These are phyloP conservation scores for Caradrina clavipalpis DNA, from an alignment of 2,888 invertebrate genomes.

Conservation along the genomic window DNA sequence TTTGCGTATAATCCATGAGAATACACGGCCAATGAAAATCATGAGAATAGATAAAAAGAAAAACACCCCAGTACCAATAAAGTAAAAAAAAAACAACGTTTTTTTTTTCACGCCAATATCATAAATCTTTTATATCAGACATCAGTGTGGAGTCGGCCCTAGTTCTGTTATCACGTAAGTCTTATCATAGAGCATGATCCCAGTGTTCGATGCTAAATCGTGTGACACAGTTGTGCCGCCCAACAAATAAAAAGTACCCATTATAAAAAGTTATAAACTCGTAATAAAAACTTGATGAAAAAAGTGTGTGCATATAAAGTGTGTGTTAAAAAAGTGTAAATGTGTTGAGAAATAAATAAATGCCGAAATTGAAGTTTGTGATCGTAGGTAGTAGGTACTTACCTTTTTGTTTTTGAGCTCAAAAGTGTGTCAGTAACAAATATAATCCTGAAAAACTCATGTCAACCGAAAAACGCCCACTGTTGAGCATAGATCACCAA, in stretches of 20 bases:
- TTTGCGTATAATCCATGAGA: too few species aligned
- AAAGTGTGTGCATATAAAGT: neutral
- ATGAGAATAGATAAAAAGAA: conserved; percentile 8
- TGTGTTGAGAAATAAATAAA: neutral
- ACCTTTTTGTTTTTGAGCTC: neutral
- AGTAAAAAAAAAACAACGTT: conserved; percentile 1
- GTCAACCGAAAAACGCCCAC: too few species aligned
- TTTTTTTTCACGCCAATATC: conserved; percentile 18
- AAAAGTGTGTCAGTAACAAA: neutral
- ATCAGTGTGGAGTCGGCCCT: conserved; percentile 41
- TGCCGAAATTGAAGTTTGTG: too few species aligned
- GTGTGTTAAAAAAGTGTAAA: conserved; percentile 10
- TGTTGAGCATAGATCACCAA: too few species aligned
- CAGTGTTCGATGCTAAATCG: conserved; percentile 37
- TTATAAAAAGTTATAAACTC: conserved; percentile 8
- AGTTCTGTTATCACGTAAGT: conserved; percentile 45
- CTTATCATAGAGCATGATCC: conserved; percentile 50
- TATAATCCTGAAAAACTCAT: too few species aligned
- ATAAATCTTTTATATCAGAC: conserved; percentile 25
- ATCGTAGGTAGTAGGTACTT: neutral
- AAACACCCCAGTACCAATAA: neutral
- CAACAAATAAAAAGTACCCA: neutral
- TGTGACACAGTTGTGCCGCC: conserved; percentile 41
- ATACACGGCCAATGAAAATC: neutral
- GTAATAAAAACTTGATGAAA: conserved; percentile 13